phyloP scores from a whole-genome alignment of 2,888 invertebrate genomes.

The Criorhina ranunculi region DNA sequence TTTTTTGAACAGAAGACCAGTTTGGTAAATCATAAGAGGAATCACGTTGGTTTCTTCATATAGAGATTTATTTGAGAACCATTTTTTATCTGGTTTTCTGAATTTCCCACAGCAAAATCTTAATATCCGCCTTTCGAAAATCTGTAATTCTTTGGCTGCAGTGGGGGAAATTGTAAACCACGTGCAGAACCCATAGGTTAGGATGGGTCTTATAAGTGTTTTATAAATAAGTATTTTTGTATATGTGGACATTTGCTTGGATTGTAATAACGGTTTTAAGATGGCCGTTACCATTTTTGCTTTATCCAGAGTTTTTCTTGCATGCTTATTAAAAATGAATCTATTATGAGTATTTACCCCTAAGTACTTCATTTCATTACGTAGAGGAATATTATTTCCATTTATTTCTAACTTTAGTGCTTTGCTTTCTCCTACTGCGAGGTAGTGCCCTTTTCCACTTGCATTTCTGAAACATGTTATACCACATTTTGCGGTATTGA shows the following conservation, averaged over 20 bases:
- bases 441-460: too few relatives aligned
- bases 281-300: background rate
- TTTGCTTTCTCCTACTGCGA: too few relatives aligned
- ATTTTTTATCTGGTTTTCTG: too few relatives aligned
- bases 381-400: background rate
- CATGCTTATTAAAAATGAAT: constrained; percentile 19
- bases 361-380: constrained; percentile 14
- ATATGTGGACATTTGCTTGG: background rate
- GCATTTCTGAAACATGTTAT: too few relatives aligned
- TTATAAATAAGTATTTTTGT: constrained; percentile 31
- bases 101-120: too few relatives aligned
- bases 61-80: too few relatives aligned
- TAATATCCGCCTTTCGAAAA: constrained; percentile 30
- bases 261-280: constrained; percentile 16
- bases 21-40: too few relatives aligned
- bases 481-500: too few relatives aligned
- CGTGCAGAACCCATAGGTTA: constrained; percentile 4
- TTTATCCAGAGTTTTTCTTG: background rate
- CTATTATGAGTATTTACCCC: constrained; percentile 18
- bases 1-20: too few relatives aligned
- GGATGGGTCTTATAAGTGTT: background rate
- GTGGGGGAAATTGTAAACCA: constrained; percentile 42
- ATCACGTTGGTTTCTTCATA: too few relatives aligned
- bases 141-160: constrained; percentile 5
- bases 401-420: too few relatives aligned